Evolutionary conservation across 2,888 invertebrate species (phyloP), one percentile per base, ranked within the genome.

Genomic region (Maniola hyperantus): DNA sequence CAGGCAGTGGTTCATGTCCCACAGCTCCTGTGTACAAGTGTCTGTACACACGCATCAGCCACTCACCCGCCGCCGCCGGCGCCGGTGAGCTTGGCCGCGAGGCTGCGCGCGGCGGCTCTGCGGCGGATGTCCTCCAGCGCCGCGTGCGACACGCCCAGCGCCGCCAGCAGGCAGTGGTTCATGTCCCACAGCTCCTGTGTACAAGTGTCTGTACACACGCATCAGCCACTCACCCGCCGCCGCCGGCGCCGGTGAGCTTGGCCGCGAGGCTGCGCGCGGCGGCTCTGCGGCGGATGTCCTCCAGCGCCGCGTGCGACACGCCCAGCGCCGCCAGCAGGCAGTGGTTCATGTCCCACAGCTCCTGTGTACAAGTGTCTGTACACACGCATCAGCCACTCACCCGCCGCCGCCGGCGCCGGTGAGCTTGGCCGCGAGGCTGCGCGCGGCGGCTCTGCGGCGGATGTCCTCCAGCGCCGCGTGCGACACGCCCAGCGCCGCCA

Each of bases 11-110:
- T n/a, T n/a, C n/a, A n/a, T n/a, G n/a, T n/a, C n/a, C n/a, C n/a
- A n/a, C n/a, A n/a, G n/a, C n/a, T n/a, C n/a, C n/a, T n/a, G n/a
- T n/a, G n/a, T n/a, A n/a, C n/a, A n/a, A n/a, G n/a, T n/a, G n/a
- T n/a, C n/a, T n/a, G 96, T 36, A n/a, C n/a, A n/a, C n/a, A n/a
- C n/a, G n/a, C n/a, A n/a, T n/a, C n/a, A n/a, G n/a, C n/a, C 69
- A 98, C 78, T 99, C 99, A n/a, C 99, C 99, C 99, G 4, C 99
- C 99, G 5, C 99, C 99, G 11, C 99, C 99, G 0, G 99, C 99
- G 94, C 0, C 95, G 95, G 76, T 94, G 5, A 33, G 91, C 58
- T 91, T 92, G 34, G 88, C 86, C 0, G 96, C 94, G 66, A 96
- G 94, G 0, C 89, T 87, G 33, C 33, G 59, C 97, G 95, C n/a